These are phyloP conservation scores for Cosmopolites sordidus DNA, from an alignment of 2,888 invertebrate genomes.

Conservation along the genomic window DNA sequence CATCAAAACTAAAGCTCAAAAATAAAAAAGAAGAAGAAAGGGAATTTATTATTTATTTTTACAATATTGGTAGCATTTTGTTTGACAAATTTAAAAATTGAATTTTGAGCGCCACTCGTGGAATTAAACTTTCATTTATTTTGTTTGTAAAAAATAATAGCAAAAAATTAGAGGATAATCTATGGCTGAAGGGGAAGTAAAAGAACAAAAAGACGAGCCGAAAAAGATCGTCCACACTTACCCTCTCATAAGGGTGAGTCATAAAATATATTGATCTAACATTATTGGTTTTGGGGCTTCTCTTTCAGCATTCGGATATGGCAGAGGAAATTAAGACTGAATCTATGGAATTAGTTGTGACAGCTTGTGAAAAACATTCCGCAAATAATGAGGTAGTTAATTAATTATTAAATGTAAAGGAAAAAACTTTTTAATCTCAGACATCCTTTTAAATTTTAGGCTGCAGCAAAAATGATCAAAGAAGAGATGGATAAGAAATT, in stretches of 20 bases:
- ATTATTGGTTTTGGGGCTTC: constrained; percentile 6
- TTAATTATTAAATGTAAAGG: neutral
- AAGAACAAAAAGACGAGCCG: constrained; percentile 32
- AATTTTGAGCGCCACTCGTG: constrained; percentile 12
- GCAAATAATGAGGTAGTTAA: constrained; percentile 72
- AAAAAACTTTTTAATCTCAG: no score
- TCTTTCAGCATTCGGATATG: constrained; percentile 85
- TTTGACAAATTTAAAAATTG: constrained; percentile 19
- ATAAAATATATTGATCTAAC: constrained; percentile 13
- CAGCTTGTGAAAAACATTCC: constrained; percentile 88
- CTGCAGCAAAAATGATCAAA: constrained; percentile 90
- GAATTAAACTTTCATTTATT: constrained; percentile 1
- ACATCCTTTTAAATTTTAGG: no score
- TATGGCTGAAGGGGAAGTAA: constrained; percentile 34
- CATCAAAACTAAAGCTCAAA: no score
- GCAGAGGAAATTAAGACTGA: constrained; percentile 87
- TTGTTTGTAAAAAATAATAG: neutral
- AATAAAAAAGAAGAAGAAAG: no score
- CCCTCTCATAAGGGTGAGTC: constrained; percentile 37
- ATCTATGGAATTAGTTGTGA: constrained; percentile 84
- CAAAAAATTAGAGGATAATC: constrained; percentile 1
- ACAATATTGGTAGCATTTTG: constrained; percentile 23
- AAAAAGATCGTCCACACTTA: constrained; percentile 37
- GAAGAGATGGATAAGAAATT: constrained; percentile 94
- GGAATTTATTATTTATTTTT: neutral